These are phyloP conservation scores for Apotomis turbidana DNA, from an alignment of 2,888 invertebrate species.

Conservation along the genomic window DNA sequence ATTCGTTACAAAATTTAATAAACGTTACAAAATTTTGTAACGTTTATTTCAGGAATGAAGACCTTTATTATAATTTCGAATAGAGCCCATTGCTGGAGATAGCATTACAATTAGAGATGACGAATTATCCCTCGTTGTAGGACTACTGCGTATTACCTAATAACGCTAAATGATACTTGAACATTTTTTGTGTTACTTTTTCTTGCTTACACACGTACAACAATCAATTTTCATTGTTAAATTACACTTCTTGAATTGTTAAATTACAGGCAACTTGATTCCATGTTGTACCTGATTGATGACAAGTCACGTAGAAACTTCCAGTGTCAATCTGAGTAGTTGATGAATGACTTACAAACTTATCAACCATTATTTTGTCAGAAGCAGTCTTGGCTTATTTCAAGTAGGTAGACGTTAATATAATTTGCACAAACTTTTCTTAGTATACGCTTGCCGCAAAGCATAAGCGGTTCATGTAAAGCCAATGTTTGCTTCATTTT, in stretches of 20 bases:
- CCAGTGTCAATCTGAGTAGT: constrained; percentile 51
- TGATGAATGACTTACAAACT: constrained; percentile 17
- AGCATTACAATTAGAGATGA: too few relatives aligned
- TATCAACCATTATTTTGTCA: constrained; percentile 32
- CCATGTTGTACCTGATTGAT: constrained; percentile 53
- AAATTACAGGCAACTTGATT: constrained; percentile 31
- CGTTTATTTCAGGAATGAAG: too few relatives aligned
- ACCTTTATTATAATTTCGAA: too few relatives aligned
- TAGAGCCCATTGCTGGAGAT: too few relatives aligned
- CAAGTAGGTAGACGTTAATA: not conserved
- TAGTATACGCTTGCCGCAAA: constrained; percentile 1
- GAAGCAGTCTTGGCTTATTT: constrained; percentile 17
- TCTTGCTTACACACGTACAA: not conserved
- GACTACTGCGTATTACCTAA: too few relatives aligned
- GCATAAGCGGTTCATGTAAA: not conserved
- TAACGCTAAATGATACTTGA: too few relatives aligned
- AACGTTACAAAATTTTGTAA: too few relatives aligned
- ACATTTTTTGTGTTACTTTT: not conserved
- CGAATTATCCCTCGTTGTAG: too few relatives aligned
- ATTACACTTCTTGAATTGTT: constrained; percentile 7
- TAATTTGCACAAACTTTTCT: not conserved
- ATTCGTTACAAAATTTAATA: too few relatives aligned
- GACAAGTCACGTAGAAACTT: constrained; percentile 45
- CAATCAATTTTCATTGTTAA: constrained; percentile 8
- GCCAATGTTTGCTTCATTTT: not conserved